Evolutionary conservation across 2,888 invertebrate species (phyloP).

Genomic region (Athalia rosae): DNA sequence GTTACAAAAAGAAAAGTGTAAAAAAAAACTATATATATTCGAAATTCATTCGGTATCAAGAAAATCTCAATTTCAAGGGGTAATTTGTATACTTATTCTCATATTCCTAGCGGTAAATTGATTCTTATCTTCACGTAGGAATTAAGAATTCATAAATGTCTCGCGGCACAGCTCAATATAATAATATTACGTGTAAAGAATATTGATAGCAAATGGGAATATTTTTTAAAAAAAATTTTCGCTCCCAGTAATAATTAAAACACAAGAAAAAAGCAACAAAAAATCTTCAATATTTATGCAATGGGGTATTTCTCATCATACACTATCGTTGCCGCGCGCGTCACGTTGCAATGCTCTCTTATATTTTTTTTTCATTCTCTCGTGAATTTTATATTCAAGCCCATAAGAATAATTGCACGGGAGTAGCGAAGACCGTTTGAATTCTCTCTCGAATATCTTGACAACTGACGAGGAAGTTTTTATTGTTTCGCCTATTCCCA

Average conservation of each 20-base stretch:
- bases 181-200: background rate
- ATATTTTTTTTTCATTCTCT: too few relatives aligned
- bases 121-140: background rate
- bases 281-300: background rate
- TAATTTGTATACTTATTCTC: too few relatives aligned
- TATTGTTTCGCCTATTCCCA: too few relatives aligned
- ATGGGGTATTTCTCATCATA: background rate
- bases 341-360: background rate
- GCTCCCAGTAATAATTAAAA: conserved; percentile 8
- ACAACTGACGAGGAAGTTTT: too few relatives aligned
- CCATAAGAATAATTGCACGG: too few relatives aligned
- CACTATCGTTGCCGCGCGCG: background rate
- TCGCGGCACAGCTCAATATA: conserved; percentile 23
- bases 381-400: too few relatives aligned
- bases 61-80: too few relatives aligned
- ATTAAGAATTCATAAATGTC: background rate
- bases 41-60: too few relatives aligned
- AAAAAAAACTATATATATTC: too few relatives aligned
- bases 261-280: background rate
- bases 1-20: too few relatives aligned
- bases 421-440: too few relatives aligned
- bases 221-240: conserved; percentile 34
- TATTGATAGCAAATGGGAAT: background rate
- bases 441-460: too few relatives aligned
- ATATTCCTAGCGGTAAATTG: background rate